Percentiles rank a stretch among this genome's conserved stretches.
These are phyloP conservation scores for Micromussa lordhowensis DNA, from an alignment of 92 coral and sea anemone species.

Conservation along the genomic window DNA sequence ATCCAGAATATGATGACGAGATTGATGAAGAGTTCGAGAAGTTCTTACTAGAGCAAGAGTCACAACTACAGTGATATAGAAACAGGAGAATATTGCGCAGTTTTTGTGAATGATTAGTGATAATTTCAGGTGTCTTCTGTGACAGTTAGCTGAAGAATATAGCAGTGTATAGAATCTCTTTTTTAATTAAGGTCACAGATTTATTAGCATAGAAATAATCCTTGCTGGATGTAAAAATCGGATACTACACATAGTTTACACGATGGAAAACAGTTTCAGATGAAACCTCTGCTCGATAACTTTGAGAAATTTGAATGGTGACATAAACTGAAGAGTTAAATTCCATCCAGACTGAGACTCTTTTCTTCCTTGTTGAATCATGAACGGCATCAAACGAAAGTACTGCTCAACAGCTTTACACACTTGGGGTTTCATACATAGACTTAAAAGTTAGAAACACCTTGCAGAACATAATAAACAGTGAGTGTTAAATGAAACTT, in stretches of 20 bases:
- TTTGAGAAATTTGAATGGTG: background rate
- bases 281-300: no score
- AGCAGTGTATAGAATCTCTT: background rate
- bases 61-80: background rate
- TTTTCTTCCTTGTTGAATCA: no score
- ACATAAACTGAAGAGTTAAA: background rate
- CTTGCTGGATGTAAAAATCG: no score
- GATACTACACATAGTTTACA: no score
- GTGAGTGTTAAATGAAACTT: background rate
- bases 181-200: background rate
- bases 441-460: background rate
- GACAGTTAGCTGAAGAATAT: background rate
- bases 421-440: background rate
- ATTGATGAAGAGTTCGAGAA: constrained; percentile 31
- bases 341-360: no score
- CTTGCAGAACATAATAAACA: background rate
- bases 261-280: no score
- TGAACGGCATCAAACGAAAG: background rate
- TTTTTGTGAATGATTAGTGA: background rate
- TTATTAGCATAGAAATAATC: background rate
- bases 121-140: background rate
- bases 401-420: background rate
- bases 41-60: constrained; percentile 33
- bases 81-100: background rate
- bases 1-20: constrained; percentile 46